Evolutionary conservation across 2,113 vertebrate species (phyloP).

Genomic region (Rallus limicola): DNA sequence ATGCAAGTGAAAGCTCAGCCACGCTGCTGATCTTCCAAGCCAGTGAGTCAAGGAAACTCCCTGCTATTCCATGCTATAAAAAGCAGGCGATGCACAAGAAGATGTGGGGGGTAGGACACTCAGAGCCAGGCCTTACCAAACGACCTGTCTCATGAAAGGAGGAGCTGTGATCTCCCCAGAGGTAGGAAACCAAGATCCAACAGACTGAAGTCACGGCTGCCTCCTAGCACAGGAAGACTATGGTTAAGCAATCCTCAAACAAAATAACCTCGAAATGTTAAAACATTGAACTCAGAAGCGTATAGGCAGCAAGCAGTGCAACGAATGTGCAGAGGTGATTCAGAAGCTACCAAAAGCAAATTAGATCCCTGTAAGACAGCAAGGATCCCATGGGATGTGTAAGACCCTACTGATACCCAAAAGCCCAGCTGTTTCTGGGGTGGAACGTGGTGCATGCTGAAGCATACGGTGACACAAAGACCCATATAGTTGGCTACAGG

Average conservation of each 20-base stretch:
- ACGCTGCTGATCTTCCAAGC: neutral
- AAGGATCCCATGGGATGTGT: neutral
- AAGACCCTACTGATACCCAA: neutral
- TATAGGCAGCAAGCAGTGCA: neutral
- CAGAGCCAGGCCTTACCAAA: neutral
- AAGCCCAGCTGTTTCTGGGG: neutral
- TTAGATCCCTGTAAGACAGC: neutral
- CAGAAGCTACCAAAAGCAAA: neutral
- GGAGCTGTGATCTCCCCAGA: neutral
- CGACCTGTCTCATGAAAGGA: neutral
- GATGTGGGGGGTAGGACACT: neutral
- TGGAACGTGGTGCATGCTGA: neutral
- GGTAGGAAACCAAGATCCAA: neutral
- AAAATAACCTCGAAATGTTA: neutral
- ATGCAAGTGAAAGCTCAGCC: constrained; percentile 46
- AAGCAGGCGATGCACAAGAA: neutral
- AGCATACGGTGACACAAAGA: neutral
- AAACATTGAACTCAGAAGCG: neutral
- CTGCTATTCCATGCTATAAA: neutral
- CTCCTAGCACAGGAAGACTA: neutral
- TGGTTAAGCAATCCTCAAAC: neutral
- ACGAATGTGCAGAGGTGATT: neutral
- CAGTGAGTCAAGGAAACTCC: constrained; percentile 30
- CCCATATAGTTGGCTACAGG: neutral
- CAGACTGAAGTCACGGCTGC: neutral